Conservation (phyloP, 2,113 vertebrate species). For the Perognathus longimembris region DNA sequence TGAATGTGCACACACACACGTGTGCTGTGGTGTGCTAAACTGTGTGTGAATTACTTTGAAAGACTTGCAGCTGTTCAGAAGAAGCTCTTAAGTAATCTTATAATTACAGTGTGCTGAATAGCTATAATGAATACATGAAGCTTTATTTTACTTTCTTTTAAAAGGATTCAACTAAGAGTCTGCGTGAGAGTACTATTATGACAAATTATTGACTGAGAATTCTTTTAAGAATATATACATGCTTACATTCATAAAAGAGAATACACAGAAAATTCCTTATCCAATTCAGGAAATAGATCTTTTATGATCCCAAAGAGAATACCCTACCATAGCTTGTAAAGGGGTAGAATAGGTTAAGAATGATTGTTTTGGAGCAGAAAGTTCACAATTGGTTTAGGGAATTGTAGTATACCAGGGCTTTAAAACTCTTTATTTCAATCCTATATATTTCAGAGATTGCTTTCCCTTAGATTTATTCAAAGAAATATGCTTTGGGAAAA, state of each 20-base stretch:
- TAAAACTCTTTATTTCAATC: slow-evolving; percentile 67
- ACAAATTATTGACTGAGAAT: slow-evolving; percentile 54
- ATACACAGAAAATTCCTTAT: slow-evolving; percentile 27
- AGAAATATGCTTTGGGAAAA: slow-evolving; percentile 45
- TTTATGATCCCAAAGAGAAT: slow-evolving; percentile 59
- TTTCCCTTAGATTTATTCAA: slow-evolving; percentile 45
- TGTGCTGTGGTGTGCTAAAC: neutral
- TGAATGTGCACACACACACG: neutral
- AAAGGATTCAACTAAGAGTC: slow-evolving; percentile 17
- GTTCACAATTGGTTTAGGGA: slow-evolving; percentile 69
- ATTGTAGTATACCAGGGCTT: slow-evolving; percentile 41
- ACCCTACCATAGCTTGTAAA: neutral
- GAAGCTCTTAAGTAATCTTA: slow-evolving; percentile 52
- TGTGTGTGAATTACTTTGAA: slow-evolving; percentile 37
- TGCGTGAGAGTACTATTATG: slow-evolving; percentile 50
- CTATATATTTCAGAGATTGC: slow-evolving; percentile 61
- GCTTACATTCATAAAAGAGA: slow-evolving; percentile 35
- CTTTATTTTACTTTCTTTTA: slow-evolving; percentile 66
- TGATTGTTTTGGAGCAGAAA: slow-evolving; percentile 59
- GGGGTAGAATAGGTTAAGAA: slow-evolving; percentile 49
- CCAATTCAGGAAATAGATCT: slow-evolving; percentile 54
- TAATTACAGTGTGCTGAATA: slow-evolving; percentile 57
- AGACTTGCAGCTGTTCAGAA: slow-evolving; percentile 56
- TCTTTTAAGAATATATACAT: slow-evolving; percentile 51
- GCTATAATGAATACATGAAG: slow-evolving; percentile 45